These are phyloP conservation scores for Cyanoramphus novaezelandiae DNA, from an alignment of 2,113 vertebrate species.

Conservation along the genomic window DNA sequence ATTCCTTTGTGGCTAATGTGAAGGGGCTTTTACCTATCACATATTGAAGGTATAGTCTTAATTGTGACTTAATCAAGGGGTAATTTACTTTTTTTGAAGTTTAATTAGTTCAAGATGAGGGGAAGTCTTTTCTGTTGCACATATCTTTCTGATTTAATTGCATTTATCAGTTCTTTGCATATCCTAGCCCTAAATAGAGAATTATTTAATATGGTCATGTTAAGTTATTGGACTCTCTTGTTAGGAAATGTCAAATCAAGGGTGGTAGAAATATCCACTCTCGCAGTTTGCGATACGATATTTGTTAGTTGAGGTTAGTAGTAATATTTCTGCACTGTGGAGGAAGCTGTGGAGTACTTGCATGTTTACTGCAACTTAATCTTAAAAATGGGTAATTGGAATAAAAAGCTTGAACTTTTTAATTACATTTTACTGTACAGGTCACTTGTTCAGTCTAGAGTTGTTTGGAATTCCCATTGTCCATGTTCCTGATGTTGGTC, in stretches of 20 bases:
- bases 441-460: background rate
- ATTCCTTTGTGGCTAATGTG: background rate
- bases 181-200: background rate
- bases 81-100: background rate
- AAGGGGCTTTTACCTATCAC: background rate
- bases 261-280: background rate
- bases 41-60: background rate
- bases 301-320: background rate
- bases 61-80: background rate
- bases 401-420: background rate
- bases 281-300: background rate
- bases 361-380: background rate
- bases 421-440: fast-evolving
- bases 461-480: background rate
- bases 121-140: background rate
- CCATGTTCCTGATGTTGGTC: background rate
- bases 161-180: background rate
- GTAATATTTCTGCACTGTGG: background rate
- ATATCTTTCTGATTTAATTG: background rate
- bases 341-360: background rate
- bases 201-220: background rate
- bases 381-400: fast-evolving
- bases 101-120: background rate
- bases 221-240: background rate
- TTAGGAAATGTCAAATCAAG: background rate